A percentile compares a stretch with the other conserved stretches of the same genome.
Evolutionary conservation across 2,888 invertebrate species (phyloP).

Genomic region (Sepiola atlantica): DNA sequence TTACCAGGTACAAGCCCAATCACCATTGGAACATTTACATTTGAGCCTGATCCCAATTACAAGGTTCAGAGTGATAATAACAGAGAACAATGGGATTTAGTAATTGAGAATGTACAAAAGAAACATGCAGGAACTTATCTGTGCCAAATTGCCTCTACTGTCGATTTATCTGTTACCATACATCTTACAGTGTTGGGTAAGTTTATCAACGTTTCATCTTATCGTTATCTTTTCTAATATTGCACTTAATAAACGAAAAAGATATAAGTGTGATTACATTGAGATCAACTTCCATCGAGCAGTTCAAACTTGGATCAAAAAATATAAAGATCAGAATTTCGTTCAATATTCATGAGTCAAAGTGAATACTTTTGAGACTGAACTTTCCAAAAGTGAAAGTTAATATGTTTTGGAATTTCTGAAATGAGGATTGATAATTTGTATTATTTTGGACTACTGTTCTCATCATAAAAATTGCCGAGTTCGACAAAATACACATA

Average conservation of each 20-base stretch:
- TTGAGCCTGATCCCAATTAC: conserved; percentile 38
- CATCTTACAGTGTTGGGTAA: conserved; percentile 44
- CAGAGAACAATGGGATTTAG: conserved; percentile 42
- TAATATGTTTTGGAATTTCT: too few species aligned
- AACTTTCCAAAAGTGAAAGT: too few species aligned
- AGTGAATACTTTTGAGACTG: too few species aligned
- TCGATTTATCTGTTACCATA: conserved; percentile 8
- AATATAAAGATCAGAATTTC: too few species aligned
- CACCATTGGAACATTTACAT: conserved; percentile 44
- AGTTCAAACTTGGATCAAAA: too few species aligned
- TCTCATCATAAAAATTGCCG: too few species aligned
- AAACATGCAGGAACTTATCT: conserved; percentile 45
- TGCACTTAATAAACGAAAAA: background rate
- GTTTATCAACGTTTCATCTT: background rate
- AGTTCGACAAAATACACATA: too few species aligned
- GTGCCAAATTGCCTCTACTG: conserved; percentile 37
- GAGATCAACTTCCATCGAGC: too few species aligned
- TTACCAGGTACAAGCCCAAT: conserved; percentile 40
- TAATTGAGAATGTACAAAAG: conserved; percentile 43
- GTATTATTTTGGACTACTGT: too few species aligned
- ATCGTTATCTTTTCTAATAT: background rate
- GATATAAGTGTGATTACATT: too few species aligned
- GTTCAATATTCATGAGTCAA: too few species aligned
- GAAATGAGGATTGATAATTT: too few species aligned
- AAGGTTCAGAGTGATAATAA: conserved; percentile 24